A percentile compares a stretch with the other conserved stretches of the same genome.
Conservation (phyloP, 1,140 invertebrate species). For the Latrodectus geometricus region DNA sequence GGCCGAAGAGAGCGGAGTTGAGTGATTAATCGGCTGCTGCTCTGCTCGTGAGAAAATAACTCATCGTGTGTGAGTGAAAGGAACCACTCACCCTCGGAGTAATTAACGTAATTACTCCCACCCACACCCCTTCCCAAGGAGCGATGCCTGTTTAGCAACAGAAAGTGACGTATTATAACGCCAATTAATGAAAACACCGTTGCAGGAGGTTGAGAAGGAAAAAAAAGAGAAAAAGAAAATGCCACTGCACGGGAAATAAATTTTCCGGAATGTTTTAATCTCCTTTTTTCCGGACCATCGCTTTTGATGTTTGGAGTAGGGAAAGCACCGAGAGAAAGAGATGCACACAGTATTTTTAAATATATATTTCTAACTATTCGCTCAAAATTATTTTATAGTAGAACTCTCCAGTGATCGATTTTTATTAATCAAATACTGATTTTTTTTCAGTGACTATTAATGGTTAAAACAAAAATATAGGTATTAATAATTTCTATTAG, state of each 20-base stretch:
- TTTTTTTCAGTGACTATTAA: no score
- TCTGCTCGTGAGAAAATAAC: slow-evolving; percentile 40
- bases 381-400: no score
- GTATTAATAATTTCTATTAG: no score
- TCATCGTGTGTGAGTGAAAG: slow-evolving; percentile 17
- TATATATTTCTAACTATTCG: no score
- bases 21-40: slow-evolving; percentile 30
- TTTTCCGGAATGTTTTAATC: neutral
- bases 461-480: no score
- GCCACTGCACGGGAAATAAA: neutral
- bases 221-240: neutral
- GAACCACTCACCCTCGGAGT: slow-evolving; percentile 36
- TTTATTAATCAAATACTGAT: no score
- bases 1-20: neutral
- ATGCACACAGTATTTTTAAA: no score
- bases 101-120: slow-evolving; percentile 41
- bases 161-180: slow-evolving; percentile 23
- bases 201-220: neutral
- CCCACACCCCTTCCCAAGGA: neutral
- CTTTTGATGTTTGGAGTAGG: no score
- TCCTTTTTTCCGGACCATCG: neutral
- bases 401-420: no score
- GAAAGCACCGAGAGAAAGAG: no score
- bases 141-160: slow-evolving; percentile 20
- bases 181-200: neutral